A percentile compares a stretch with the other conserved stretches of the same genome.
phyloP scores from a whole-genome alignment of 2,888 invertebrate species.

The Craniophora ligustri region DNA sequence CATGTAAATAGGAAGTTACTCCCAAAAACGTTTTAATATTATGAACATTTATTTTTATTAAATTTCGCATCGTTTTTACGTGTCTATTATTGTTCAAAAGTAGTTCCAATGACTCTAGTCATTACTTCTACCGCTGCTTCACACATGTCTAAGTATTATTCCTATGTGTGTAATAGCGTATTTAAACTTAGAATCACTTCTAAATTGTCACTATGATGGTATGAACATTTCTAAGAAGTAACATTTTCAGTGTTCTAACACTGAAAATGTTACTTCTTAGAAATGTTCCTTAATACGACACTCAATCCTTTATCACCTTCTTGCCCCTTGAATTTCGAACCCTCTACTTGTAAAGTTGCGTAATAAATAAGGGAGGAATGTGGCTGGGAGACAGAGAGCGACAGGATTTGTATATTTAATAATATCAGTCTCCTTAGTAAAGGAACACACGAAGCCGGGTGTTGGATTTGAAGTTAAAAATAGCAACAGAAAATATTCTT shows the following conservation, averaged over 20 bases:
- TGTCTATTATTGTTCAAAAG: too few relatives aligned
- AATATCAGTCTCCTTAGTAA: conserved; percentile 7
- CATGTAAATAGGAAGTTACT: conserved; percentile 2
- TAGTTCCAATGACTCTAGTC: too few relatives aligned
- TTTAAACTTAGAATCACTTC: too few relatives aligned
- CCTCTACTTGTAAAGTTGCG: conserved; percentile 14
- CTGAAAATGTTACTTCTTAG: too few relatives aligned
- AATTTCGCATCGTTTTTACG: too few relatives aligned
- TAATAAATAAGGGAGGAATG: conserved; percentile 22
- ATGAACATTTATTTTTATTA: too few relatives aligned
- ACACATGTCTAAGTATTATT: too few relatives aligned
- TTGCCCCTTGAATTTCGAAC: conserved; percentile 13
- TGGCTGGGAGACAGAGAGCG: conserved; percentile 4
- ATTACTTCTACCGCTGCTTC: too few relatives aligned
- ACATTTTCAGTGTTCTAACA: too few relatives aligned
- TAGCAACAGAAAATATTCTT: neutral
- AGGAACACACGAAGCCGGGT: too few relatives aligned
- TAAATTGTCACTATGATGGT: neutral
- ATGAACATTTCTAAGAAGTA: neutral
- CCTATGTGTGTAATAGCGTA: too few relatives aligned
- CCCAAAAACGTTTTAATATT: too few relatives aligned
- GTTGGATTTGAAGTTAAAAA: neutral
- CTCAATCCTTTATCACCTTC: conserved; percentile 10
- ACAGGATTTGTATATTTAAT: conserved; percentile 12
- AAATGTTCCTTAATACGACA: conserved; percentile 6